These are phyloP conservation scores for Tetragonula clypearis DNA, from an alignment of 1,140 invertebrate genomes.

Conservation along the genomic window DNA sequence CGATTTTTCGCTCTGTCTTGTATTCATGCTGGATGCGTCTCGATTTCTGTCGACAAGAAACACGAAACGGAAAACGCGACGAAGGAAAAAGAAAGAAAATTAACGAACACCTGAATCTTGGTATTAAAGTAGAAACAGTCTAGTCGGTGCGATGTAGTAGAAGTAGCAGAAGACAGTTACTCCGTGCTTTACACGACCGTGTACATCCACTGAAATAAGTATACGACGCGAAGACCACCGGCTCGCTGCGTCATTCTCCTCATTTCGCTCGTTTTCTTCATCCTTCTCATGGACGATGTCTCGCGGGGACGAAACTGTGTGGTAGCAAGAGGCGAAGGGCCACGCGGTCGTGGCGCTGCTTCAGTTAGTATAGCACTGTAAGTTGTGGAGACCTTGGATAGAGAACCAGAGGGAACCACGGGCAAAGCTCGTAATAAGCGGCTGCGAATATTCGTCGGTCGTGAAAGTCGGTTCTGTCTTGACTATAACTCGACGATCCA, in stretches of 20 bases:
- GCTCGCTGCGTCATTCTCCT: background rate
- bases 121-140: conserved; percentile 55
- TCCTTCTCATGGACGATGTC: background rate
- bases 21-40: background rate
- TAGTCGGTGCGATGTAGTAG: background rate
- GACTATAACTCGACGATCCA: conserved; percentile 42
- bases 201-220: conserved; percentile 56
- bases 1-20: background rate
- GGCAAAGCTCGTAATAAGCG: conserved; percentile 50
- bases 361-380: conserved; percentile 6
- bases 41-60: background rate
- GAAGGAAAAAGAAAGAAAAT: conserved; percentile 45
- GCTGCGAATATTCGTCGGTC: conserved; percentile 49
- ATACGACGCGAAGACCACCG: conserved; percentile 1
- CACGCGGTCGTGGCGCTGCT: background rate
- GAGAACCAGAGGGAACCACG: background rate
- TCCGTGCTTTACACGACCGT: conserved; percentile 20
- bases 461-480: conserved; percentile 29
- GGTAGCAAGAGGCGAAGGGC: background rate
- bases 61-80: background rate
- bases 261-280: background rate
- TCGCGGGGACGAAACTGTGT: background rate
- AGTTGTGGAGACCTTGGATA: conserved; percentile 26
- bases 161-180: too few relatives aligned
- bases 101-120: conserved; percentile 39